A percentile compares a stretch with the other conserved stretches of the same genome.
These are phyloP conservation scores for Melanogrammus aeglefinus DNA, from an alignment of 2,797 vertebrate genomes.

Conservation along the genomic window DNA sequence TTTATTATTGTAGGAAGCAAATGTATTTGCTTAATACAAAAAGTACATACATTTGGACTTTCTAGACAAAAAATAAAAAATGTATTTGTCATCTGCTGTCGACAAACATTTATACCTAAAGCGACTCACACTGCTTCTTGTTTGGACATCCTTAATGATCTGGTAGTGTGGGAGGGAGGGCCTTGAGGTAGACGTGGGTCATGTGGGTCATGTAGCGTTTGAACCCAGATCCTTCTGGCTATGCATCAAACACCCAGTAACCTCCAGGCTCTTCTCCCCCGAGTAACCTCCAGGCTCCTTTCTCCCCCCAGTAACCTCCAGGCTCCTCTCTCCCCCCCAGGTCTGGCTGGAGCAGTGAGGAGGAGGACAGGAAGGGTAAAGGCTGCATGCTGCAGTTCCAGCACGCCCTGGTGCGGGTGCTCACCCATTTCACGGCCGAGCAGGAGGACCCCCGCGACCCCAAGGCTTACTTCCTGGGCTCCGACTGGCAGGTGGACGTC, in stretches of 20 bases:
- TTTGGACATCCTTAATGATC: not conserved
- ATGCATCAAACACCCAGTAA: no score
- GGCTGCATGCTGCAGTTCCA: constrained; percentile 91
- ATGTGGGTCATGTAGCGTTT: not conserved
- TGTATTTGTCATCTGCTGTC: constrained; percentile 9
- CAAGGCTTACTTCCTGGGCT: constrained; percentile 77
- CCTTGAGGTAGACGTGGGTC: not conserved
- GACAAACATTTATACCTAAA: no score
- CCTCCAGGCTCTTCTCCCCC: no score
- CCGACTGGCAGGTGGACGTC: constrained; percentile 92
- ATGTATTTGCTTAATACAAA: no score
- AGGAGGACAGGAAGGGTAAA: constrained; percentile 84
- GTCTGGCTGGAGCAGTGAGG: constrained; percentile 84
- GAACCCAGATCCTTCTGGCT: no score
- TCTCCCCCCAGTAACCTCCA: constrained; percentile 39
- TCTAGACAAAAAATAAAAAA: not conserved
- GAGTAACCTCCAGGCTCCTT: no score
- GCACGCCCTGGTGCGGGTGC: constrained; percentile 85
- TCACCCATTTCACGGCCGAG: constrained; percentile 89
- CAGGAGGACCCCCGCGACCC: constrained; percentile 75
- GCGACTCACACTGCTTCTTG: not conserved
- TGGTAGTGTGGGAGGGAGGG: not conserved
- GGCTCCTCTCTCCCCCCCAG: constrained; percentile 66
- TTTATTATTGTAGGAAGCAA: not conserved
- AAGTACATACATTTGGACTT: no score